phyloP scores from a whole-genome alignment of 2,797 vertebrate species.

The Xenops minutus region DNA sequence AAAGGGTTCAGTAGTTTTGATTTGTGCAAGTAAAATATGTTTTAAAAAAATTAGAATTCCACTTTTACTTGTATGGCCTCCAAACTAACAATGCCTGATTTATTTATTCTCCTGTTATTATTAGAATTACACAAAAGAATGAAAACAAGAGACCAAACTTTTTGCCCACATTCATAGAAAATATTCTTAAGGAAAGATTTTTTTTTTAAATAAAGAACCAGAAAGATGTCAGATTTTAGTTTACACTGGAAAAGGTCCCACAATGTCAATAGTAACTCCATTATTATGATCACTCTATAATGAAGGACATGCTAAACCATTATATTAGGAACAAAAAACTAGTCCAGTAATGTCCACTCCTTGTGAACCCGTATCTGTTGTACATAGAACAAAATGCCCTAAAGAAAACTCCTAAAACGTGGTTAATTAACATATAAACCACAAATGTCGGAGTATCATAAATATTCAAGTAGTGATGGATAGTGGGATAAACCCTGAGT shows the following conservation, averaged over 20 bases:
- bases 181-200: not conserved
- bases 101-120: not conserved
- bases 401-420: slow-evolving; percentile 34
- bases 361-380: slow-evolving; percentile 12
- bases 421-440: slow-evolving; percentile 69
- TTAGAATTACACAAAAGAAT: not conserved
- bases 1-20: not conserved
- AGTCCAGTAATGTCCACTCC: not conserved
- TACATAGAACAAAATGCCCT: slow-evolving; percentile 20
- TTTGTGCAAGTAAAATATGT: not conserved
- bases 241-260: not conserved
- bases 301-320: not conserved
- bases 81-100: not conserved
- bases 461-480: slow-evolving; percentile 52
- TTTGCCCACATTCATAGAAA: not conserved
- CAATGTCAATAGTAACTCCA: not conserved
- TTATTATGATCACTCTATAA: not conserved
- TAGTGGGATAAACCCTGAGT: slow-evolving; percentile 54
- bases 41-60: not conserved
- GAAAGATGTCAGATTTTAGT: not conserved
- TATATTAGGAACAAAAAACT: not conserved
- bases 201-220: not conserved
- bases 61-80: not conserved
- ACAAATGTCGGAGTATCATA: slow-evolving; percentile 29
- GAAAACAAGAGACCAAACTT: not conserved